phyloP scores from a whole-genome alignment of 2,888 invertebrate species.

The Epirrita christyi region DNA sequence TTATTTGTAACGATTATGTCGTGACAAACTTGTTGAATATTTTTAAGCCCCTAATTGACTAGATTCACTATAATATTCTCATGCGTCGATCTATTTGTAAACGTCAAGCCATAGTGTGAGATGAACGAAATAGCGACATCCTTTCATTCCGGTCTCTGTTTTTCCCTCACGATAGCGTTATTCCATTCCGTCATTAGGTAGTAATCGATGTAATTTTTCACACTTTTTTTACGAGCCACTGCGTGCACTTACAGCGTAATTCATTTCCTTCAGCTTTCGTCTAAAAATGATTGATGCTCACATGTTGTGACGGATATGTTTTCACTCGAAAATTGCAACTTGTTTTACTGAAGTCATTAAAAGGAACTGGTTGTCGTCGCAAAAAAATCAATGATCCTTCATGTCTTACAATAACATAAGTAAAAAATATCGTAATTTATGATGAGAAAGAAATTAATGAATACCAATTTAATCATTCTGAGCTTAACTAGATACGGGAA shows the following conservation, averaged over 20 bases:
- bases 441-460: constrained; percentile 4
- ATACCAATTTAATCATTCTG: too few relatives aligned
- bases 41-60: too few relatives aligned
- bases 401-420: constrained; percentile 46
- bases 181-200: constrained; percentile 67
- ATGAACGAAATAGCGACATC: constrained; percentile 15
- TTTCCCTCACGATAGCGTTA: constrained; percentile 50
- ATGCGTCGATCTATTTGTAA: constrained; percentile 31
- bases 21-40: not conserved
- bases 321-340: constrained; percentile 63
- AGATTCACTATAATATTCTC: not conserved
- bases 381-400: constrained; percentile 56
- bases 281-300: constrained; percentile 76
- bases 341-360: constrained; percentile 57
- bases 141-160: constrained; percentile 21
- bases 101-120: constrained; percentile 27
- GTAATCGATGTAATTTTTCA: constrained; percentile 76
- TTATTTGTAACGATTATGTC: too few relatives aligned
- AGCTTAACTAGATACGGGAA: not conserved
- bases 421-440: constrained; percentile 38
- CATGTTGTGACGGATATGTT: constrained; percentile 50
- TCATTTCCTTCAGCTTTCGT: constrained; percentile 70
- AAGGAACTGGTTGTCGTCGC: constrained; percentile 43
- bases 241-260: constrained; percentile 64
- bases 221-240: constrained; percentile 70